Evolutionary conservation across 1,140 invertebrate genomes (phyloP), one percentile per base, ranked within the genome.

Genomic region (Penaeus vannamei): DNA sequence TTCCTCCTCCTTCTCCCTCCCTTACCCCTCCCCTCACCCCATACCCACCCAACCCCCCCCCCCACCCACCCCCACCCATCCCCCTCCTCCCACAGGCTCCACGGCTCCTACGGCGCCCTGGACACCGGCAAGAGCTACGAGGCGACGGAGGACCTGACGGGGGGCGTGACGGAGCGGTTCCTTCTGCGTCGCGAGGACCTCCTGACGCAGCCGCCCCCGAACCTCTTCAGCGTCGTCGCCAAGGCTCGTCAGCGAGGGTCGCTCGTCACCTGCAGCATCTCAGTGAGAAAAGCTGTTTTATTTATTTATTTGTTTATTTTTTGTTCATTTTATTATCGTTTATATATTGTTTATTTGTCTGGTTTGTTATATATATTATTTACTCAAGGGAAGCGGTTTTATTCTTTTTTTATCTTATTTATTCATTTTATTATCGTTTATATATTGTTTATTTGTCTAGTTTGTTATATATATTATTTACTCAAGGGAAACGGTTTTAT

Each of bases 61-160:
- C 17, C 12, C 76, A 1, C 29, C 76, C 23, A 53, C 19, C 1
- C n/a, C 19, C 77, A 53, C 22, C 42, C 7, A 1, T 2, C 20
- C 20, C 29, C 29, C 29, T 26, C 29, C 26, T 64, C 84, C 90
- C 91, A 12, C 91, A 95, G 94, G 90, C 91, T 95, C 36, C 93
- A 93, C 91, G 95, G 95, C 10, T 94, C 94, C 0, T 95, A 95
- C 92, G 94, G 95, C 91, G 93, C 94, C 26, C 92, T 95, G 84
- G 94, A 95, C 91, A 95, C 95, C 85, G 95, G 95, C 53, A 93
- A 93, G 62, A 94, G 94, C 23, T 92, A 93, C 76, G 95, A 95
- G 91, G 95, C 95, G 26, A 93, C 95, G 91, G 95, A 92, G 26
- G 89, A 84, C 64, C 92, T 92, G 77, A 91, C 92, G 10, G 93